Percentiles rank a stretch among this genome's conserved stretches.
phyloP scores from a whole-genome alignment of 37 sponge, comb jelly and placozoan species.

The Tethya wilhelma region DNA sequence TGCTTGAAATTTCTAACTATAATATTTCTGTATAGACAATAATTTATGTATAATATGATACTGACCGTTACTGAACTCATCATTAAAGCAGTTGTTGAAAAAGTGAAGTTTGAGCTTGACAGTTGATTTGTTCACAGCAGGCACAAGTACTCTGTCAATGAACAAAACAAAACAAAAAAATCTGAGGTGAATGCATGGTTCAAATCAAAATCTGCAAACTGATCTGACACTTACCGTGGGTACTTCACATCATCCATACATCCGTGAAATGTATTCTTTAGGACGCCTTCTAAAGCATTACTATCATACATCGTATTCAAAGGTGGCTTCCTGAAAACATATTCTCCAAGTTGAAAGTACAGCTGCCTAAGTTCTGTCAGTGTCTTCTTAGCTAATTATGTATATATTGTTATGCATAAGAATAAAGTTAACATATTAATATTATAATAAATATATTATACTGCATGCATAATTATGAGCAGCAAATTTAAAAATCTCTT shows the following conservation, averaged over 20 bases:
- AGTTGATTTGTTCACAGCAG: slow-evolving; percentile 57
- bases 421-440: too few relatives aligned
- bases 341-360: slow-evolving; percentile 55
- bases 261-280: slow-evolving; percentile 41
- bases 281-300: slow-evolving; percentile 29
- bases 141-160: slow-evolving; percentile 28
- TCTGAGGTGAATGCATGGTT: too few relatives aligned
- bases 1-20: too few relatives aligned
- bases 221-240: slow-evolving; percentile 46
- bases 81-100: slow-evolving; percentile 73
- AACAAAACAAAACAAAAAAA: neutral
- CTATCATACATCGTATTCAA: slow-evolving; percentile 30
- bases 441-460: too few relatives aligned
- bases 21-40: too few relatives aligned
- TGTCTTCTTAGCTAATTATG: slow-evolving; percentile 34
- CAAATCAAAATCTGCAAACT: too few relatives aligned
- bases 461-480: too few relatives aligned
- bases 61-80: slow-evolving; percentile 56
- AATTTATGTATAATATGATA: neutral
- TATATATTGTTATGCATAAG: too few relatives aligned
- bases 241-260: slow-evolving; percentile 31
- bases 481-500: too few relatives aligned
- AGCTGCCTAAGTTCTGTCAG: slow-evolving; percentile 27
- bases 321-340: slow-evolving; percentile 48
- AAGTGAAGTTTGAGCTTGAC: slow-evolving; percentile 30